phyloP scores from a whole-genome alignment of 2,797 vertebrate genomes.

The Paguma larvata region DNA sequence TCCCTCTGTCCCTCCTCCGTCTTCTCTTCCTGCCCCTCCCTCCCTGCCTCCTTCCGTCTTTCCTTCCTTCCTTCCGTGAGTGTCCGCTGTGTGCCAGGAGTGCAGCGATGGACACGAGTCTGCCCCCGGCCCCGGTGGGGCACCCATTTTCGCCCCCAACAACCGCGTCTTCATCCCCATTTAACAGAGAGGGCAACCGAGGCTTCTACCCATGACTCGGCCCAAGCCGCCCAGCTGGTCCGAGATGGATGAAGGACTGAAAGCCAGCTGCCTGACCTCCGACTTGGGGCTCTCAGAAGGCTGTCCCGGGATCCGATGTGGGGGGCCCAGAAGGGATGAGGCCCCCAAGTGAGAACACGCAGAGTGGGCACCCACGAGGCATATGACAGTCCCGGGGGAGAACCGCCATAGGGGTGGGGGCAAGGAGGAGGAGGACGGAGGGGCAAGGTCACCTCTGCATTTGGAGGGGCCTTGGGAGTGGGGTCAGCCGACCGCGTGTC shows the following conservation, averaged over 20 bases:
- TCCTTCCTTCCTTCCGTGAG: background rate
- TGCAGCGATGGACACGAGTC: rapidly evolving
- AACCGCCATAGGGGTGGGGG: rapidly evolving
- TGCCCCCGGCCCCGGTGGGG: rapidly evolving
- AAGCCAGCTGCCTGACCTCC: background rate
- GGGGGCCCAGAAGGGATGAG: background rate
- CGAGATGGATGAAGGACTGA: rapidly evolving
- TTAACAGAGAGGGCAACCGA: background rate
- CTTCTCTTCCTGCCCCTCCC: background rate
- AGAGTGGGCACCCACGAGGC: rapidly evolving
- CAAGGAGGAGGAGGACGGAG: background rate
- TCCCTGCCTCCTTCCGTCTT: background rate
- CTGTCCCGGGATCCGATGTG: background rate
- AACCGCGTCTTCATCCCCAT: too few relatives aligned
- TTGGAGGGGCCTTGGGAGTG: background rate
- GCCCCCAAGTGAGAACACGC: background rate
- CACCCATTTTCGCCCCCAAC: rapidly evolving
- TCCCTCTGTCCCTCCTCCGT: rapidly evolving
- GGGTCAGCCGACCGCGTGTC: background rate
- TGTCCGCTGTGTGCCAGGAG: background rate
- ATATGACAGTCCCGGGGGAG: too few relatives aligned
- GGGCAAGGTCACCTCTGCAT: background rate
- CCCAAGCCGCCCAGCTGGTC: background rate
- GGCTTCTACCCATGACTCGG: background rate
- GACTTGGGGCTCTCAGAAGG: background rate